These are phyloP conservation scores for Dolichotis patagonum DNA, from an alignment of 2,113 vertebrate species.

Conservation along the genomic window DNA sequence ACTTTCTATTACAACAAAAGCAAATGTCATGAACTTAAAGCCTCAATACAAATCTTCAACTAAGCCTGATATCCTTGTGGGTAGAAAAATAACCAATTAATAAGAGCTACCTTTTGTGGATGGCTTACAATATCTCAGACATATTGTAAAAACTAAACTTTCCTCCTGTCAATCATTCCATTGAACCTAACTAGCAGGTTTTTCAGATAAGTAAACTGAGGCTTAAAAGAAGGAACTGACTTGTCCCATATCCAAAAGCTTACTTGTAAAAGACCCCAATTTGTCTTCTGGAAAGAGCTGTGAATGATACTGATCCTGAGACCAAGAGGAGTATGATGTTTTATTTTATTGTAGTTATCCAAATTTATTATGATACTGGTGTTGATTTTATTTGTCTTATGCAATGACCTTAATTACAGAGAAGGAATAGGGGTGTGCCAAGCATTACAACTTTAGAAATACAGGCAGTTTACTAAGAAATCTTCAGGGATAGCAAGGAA, in stretches of 20 bases:
- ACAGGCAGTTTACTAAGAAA: neutral
- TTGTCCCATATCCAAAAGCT: neutral
- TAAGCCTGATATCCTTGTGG: neutral
- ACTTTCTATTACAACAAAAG: slow-evolving; percentile 58
- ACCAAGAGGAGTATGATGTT: neutral
- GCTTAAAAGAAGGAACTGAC: neutral
- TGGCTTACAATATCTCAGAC: neutral
- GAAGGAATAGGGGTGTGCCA: neutral
- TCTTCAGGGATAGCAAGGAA: neutral
- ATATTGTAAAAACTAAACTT: neutral
- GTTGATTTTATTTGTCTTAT: neutral
- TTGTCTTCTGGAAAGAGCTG: neutral
- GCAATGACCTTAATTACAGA: neutral
- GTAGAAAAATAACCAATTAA: slow-evolving; percentile 24
- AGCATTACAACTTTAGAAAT: neutral
- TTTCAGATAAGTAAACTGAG: neutral
- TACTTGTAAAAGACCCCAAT: neutral
- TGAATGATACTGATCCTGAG: neutral
- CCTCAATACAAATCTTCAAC: slow-evolving; percentile 35
- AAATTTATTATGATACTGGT: neutral
- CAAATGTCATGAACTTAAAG: slow-evolving; percentile 34
- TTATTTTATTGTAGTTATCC: neutral
- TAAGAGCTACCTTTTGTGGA: neutral
- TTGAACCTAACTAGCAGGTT: neutral
- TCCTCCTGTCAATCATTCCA: neutral